A percentile compares a stretch with the other conserved stretches of the same genome.
These are phyloP conservation scores for Tympanoctomys barrerae DNA, from an alignment of 2,797 vertebrate genomes.

Conservation along the genomic window DNA sequence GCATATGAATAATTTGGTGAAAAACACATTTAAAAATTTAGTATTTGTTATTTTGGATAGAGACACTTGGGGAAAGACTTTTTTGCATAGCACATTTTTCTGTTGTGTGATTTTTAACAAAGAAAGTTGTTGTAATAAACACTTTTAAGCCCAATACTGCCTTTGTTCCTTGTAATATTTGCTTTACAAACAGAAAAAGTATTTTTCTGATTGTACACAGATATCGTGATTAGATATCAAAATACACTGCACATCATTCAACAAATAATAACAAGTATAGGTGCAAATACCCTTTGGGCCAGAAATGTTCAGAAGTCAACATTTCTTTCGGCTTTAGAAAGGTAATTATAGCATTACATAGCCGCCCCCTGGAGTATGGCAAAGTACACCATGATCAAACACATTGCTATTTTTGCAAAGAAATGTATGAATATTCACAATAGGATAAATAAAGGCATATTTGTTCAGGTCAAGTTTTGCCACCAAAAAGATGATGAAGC, in stretches of 20 bases:
- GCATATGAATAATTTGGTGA: background rate
- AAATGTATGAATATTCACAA: conserved; percentile 50
- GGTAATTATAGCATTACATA: conserved; percentile 34
- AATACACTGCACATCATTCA: background rate
- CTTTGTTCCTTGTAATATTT: conserved; percentile 19
- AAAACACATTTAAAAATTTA: background rate
- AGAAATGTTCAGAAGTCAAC: conserved; percentile 52
- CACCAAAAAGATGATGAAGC: conserved; percentile 5
- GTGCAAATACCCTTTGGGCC: background rate
- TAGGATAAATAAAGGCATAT: conserved; percentile 24
- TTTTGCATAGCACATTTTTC: background rate
- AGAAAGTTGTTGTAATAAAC: background rate
- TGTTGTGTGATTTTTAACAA: conserved; percentile 31
- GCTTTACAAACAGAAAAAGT: conserved; percentile 30
- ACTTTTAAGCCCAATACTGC: conserved; percentile 44
- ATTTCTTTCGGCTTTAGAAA: background rate
- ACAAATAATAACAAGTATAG: background rate
- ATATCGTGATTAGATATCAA: conserved; percentile 43
- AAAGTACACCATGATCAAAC: conserved; percentile 36
- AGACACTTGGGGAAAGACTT: background rate
- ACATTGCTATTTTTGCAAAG: conserved; percentile 36
- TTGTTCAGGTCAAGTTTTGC: background rate
- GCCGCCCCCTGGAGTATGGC: background rate
- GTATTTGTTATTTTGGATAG: background rate
- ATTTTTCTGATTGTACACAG: conserved; percentile 42